Base-by-base conservation (phyloP, 2,797 vertebrate species). In the Acanthurus leucopareius region DNA sequence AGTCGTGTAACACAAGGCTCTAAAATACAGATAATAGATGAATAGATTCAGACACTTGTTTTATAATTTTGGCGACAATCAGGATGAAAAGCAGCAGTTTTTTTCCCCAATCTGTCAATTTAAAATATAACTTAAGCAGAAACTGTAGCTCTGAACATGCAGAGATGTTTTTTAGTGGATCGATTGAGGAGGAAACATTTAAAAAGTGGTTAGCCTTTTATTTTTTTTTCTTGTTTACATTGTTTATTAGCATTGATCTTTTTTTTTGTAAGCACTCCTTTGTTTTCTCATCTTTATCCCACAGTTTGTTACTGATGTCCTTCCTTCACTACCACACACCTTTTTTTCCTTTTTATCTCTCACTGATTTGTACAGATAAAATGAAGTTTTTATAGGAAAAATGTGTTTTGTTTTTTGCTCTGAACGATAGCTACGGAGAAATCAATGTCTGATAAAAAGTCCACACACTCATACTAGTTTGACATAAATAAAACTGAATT, bases 401-500 rank as follows among this genome's bases (percentile, higher is more conserved):
- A 19, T 20, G 3, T 56, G 14, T 69, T 72, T 70, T 32, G 51
- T 35, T 59, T 69, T 76, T 72, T 72, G 47, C 80, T 76, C 71
- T 75, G 68, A 85, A 87, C 75, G 81, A 45, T 60, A 84, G 68
- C 79, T 80, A 89, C 77, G 67, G 72, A 87, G 62, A 87, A 87
- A 87, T 72, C 67, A 65, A 70, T 80, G 61, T 88, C 77, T 70
- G 77, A 89, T 87, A 84, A 91, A 86, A 90, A 86, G 85, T 87
- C 73, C 82, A 86, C 85, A 89, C 90, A 90, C 82, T 70, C 72
- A 13, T 84, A 83, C 77, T 91, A 86, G 82, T 88, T 75, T 75
- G 87, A 94, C 93, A 92, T 92, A 88, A 91, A 94, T 94, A 93
- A 93, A 91, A 80, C 72, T 86, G 71, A 79, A 80, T 80, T 81